Conservation (phyloP, 2,113 vertebrate genomes). For the Pandion haliaetus region DNA sequence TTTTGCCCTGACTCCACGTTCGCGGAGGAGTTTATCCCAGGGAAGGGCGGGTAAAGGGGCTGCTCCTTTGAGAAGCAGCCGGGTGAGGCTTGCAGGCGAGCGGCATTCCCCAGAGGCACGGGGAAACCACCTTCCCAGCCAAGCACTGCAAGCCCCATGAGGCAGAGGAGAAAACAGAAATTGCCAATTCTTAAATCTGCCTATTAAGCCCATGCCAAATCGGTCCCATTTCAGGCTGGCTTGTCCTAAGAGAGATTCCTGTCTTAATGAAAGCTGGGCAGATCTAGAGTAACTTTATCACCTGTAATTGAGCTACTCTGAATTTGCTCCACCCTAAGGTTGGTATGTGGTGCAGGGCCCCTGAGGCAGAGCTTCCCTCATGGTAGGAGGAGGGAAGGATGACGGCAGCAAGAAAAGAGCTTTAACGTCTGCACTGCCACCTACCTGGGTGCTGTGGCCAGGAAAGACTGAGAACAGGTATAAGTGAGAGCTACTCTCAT, state of each 20-base stretch:
- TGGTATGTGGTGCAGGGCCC: background rate
- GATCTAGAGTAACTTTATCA: background rate
- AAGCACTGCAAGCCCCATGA: background rate
- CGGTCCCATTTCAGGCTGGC: background rate
- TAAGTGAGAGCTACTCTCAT: background rate
- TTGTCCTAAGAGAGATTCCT: conserved; percentile 23
- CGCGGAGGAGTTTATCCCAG: background rate
- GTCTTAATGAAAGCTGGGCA: conserved; percentile 1
- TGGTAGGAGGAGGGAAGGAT: background rate
- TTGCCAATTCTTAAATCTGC: background rate
- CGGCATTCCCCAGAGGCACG: background rate
- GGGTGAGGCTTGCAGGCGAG: background rate
- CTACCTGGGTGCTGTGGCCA: background rate
- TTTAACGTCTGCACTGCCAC: background rate
- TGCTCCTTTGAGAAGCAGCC: background rate
- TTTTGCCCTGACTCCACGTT: conserved; percentile 8
- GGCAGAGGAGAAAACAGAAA: background rate
- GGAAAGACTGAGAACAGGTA: background rate
- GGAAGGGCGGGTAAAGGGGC: background rate
- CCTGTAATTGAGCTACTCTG: background rate
- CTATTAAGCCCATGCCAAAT: background rate
- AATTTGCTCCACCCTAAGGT: background rate
- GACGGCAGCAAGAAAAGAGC: background rate
- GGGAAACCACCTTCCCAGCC: background rate
- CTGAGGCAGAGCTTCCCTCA: background rate